Evolutionary conservation across 2,888 invertebrate genomes (phyloP).

Genomic region (Hydrotaea cyrtoneurina): DNA sequence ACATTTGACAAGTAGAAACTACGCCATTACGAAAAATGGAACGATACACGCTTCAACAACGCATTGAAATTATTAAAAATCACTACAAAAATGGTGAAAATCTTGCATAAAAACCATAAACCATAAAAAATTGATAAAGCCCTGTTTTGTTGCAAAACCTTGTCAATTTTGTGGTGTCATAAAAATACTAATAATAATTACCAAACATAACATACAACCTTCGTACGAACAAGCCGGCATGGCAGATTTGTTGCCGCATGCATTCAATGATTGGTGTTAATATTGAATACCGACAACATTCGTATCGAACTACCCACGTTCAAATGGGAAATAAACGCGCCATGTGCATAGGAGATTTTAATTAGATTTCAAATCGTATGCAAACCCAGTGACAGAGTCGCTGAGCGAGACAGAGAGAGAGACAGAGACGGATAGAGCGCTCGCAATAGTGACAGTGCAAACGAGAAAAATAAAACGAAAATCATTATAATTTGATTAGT

Average conservation of each 20-base stretch:
- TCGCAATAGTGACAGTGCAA: no score
- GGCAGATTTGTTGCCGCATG: not conserved
- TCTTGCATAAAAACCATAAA: no score
- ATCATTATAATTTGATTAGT: conserved; percentile 57
- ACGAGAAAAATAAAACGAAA: not conserved
- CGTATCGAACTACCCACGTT: conserved; percentile 57
- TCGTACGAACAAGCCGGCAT: not conserved
- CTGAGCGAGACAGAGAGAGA: not conserved
- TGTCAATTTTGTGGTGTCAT: no score
- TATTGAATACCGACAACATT: conserved; percentile 29
- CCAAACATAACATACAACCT: not conserved
- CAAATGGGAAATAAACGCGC: not conserved
- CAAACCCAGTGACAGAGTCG: conserved; percentile 17
- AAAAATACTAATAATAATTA: no score
- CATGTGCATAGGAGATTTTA: conserved; percentile 49
- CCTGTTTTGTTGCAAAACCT: no score
- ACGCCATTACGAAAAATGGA: no score
- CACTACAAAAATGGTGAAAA: no score
- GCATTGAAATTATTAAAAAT: no score
- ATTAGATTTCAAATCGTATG: conserved; percentile 58
- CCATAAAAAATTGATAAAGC: no score
- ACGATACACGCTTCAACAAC: no score
- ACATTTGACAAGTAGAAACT: no score
- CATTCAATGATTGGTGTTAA: conserved; percentile 7
- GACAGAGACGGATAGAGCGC: not conserved